These are phyloP conservation scores for Zootermopsis nevadensis DNA, from an alignment of 2,888 invertebrate species.

Conservation along the genomic window DNA sequence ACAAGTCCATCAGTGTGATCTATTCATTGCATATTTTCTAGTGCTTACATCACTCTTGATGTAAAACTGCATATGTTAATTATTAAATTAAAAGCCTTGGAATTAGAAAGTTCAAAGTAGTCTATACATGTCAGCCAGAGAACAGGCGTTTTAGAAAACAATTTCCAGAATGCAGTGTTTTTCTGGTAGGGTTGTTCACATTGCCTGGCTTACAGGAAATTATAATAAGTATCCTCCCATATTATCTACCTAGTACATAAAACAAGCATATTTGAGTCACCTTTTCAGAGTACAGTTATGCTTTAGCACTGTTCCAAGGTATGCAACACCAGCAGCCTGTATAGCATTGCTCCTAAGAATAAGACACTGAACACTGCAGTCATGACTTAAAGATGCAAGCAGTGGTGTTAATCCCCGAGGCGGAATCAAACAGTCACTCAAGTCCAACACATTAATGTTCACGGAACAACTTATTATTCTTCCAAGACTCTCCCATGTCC, in stretches of 20 bases:
- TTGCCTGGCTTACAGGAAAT: background rate
- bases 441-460: slow-evolving; percentile 59
- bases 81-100: too few relatives aligned
- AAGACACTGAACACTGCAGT: slow-evolving; percentile 59
- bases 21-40: too few relatives aligned
- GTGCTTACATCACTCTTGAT: too few relatives aligned
- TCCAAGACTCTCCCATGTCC: slow-evolving; percentile 59
- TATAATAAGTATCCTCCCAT: background rate
- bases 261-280: slow-evolving; percentile 51
- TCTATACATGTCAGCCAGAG: background rate
- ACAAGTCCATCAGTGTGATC: too few relatives aligned
- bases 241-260: background rate
- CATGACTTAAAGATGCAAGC: slow-evolving; percentile 60
- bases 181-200: background rate
- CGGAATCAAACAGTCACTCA: slow-evolving; percentile 62
- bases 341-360: slow-evolving; percentile 63
- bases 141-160: background rate
- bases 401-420: slow-evolving; percentile 60
- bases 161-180: background rate
- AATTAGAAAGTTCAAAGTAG: too few relatives aligned
- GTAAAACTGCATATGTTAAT: too few relatives aligned
- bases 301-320: slow-evolving; percentile 60
- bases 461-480: slow-evolving; percentile 60
- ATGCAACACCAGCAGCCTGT: slow-evolving; percentile 58
- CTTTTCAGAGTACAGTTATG: slow-evolving; percentile 59